Percentiles rank a stretch among this genome's conserved stretches.
These are phyloP conservation scores for Coryphaenoides rupestris DNA, from an alignment of 2,113 vertebrate species.

Conservation along the genomic window DNA sequence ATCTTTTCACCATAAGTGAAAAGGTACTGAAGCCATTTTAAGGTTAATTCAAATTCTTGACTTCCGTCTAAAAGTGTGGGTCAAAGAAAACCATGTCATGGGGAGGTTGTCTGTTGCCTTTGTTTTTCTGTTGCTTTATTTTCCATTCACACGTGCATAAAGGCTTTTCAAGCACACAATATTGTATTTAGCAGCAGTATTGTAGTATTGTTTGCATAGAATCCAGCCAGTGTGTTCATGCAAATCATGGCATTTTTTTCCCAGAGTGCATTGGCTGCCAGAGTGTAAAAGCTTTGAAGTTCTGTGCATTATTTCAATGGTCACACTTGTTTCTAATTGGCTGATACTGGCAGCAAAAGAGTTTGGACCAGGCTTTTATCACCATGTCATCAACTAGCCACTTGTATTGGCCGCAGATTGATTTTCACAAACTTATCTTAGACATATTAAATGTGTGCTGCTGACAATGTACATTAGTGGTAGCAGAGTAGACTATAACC, in stretches of 20 bases:
- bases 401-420: constrained; percentile 48
- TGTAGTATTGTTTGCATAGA: constrained; percentile 50
- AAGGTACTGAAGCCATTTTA: constrained; percentile 44
- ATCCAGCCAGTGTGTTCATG: constrained; percentile 44
- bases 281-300: constrained; percentile 71
- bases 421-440: constrained; percentile 58
- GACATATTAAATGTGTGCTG: constrained; percentile 46
- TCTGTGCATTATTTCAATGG: constrained; percentile 65
- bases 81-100: constrained; percentile 30
- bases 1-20: too few relatives aligned
- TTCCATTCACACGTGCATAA: constrained; percentile 24
- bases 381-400: constrained; percentile 58
- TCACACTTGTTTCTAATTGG: constrained; percentile 69
- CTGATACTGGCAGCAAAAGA: constrained; percentile 54
- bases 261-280: constrained; percentile 58
- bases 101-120: constrained; percentile 21
- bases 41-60: constrained; percentile 52
- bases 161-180: constrained; percentile 4
- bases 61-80: constrained; percentile 26
- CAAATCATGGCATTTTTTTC: constrained; percentile 58
- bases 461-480: constrained; percentile 24
- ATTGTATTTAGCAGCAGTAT: constrained; percentile 51
- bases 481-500: too few relatives aligned
- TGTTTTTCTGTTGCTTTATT: not conserved
- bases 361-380: constrained; percentile 64